Percentiles rank a stretch among this genome's conserved stretches.
Evolutionary conservation across 2,888 invertebrate genomes (phyloP).

Genomic region (Liopterus haemorrhoidalis): DNA sequence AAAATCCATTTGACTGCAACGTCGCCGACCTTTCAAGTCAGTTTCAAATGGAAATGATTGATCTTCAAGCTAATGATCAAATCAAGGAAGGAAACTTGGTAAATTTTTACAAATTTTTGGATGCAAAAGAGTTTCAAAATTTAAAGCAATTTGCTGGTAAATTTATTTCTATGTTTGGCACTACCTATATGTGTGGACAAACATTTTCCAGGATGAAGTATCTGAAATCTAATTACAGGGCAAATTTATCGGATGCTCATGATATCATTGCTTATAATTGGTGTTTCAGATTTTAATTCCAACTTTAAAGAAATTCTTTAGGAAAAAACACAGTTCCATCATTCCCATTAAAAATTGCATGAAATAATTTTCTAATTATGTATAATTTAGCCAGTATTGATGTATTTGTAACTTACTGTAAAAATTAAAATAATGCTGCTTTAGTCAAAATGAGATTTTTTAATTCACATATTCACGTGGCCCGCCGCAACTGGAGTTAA

Average conservation of each 20-base stretch:
- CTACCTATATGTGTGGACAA: constrained; percentile 12
- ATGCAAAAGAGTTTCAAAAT: constrained; percentile 19
- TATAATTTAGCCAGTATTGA: constrained; percentile 13
- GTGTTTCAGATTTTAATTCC: constrained; percentile 14
- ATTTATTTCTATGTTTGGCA: constrained; percentile 11
- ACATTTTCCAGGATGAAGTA: constrained; percentile 10
- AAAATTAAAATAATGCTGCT: constrained; percentile 15
- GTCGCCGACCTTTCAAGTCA: too few species aligned
- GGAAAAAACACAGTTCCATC: constrained; percentile 13
- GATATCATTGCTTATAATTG: constrained; percentile 7
- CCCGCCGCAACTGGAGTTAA: constrained; percentile 14
- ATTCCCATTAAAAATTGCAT: constrained; percentile 14
- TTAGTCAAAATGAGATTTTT: constrained; percentile 11
- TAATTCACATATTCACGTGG: constrained; percentile 13
- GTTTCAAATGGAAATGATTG: too few species aligned
- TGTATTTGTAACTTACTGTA: constrained; percentile 12
- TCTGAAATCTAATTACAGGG: constrained; percentile 6
- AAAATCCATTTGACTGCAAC: too few species aligned
- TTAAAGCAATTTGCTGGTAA: constrained; percentile 12
- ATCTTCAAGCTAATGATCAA: too few species aligned
- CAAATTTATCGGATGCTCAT: constrained; percentile 9
- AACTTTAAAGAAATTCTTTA: constrained; percentile 11
- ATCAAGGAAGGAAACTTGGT: too few species aligned
- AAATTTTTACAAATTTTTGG: constrained; percentile 13
- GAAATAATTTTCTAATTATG: constrained; percentile 15